Evolutionary conservation across 2,888 invertebrate genomes (phyloP), one percentile per base, ranked within the genome.

Genomic region (Oligia strigilis): DNA sequence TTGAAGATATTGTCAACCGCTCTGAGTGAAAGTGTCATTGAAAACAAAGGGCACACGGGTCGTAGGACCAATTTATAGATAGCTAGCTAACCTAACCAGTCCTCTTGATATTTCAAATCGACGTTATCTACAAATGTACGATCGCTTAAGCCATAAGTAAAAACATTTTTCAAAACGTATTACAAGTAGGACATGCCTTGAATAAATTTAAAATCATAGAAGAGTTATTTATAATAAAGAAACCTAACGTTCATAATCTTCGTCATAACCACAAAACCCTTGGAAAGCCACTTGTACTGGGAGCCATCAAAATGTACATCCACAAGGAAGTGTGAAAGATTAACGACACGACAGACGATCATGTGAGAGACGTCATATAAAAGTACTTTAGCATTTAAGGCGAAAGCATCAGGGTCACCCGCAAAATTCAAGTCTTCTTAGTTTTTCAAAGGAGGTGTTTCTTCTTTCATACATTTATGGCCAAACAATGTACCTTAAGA

Each of bases 271-370:
- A n/a, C 14, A 77, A 64, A 60, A 29, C 36, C 9, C 55, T 52
- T 55, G 49, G 17, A 74, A 40, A 69, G 13, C 2, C 36, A 29
- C 60, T 14, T 43, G 23, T 43, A 76, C 11, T 29, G 17, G 36
- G 46, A 64, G 14, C 19, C 17, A 74, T 69, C 23, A n/a, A 58
- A 58, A 70, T 55, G 14, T n/a, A 72, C 29, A 71, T 46, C 77
- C 62, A 71, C 40, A 69, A 72, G 73, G 78, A 84, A 80, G 67
- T 75, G 55, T 72, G 66, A 78, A 67, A 84, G 71, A 78, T 82
- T 80, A 81, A 84, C 64, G 80, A 73, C 40, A 29, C 66, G 80
- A 73, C 40, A 29, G 5, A 36, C 23, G 29, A 58, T 73, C 73
- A 4, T 66, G 70, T 58, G 58, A 49, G 29, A 43, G 29, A 52